phyloP scores from a whole-genome alignment of 2,797 vertebrate species.

The Pseudochromis fuscus region DNA sequence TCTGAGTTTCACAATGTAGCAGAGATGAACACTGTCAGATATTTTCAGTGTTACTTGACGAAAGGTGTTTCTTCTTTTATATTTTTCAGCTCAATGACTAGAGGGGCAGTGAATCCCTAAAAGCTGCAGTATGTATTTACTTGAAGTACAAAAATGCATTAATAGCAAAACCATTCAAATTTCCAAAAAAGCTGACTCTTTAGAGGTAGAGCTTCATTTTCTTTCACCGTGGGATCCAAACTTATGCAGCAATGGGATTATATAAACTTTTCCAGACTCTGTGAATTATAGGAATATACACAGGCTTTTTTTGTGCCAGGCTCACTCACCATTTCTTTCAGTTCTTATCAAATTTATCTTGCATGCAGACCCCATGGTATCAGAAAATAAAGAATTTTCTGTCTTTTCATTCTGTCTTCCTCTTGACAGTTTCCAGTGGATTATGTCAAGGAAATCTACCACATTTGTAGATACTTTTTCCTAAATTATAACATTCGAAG shows the following conservation, averaged over 20 bases:
- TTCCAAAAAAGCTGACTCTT: constrained; percentile 7
- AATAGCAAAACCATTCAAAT: constrained; percentile 1
- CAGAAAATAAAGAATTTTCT: constrained; percentile 32
- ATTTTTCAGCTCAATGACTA: constrained; percentile 12
- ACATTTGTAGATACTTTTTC: constrained; percentile 47
- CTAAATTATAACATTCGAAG: constrained; percentile 49
- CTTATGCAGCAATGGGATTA: constrained; percentile 34
- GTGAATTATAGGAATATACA: constrained; percentile 37
- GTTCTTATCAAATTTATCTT: constrained; percentile 50
- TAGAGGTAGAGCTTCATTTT: constrained; percentile 28
- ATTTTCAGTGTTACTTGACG: constrained; percentile 11
- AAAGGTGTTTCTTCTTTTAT: constrained; percentile 26
- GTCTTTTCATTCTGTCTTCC: constrained; percentile 34
- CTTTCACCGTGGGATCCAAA: constrained; percentile 49
- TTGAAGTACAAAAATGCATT: constrained; percentile 34
- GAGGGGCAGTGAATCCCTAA: constrained; percentile 14
- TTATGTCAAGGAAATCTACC: constrained; percentile 32
- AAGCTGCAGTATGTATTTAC: constrained; percentile 29
- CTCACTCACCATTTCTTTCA: constrained; percentile 33
- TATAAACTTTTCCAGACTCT: constrained; percentile 39
- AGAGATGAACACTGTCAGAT: constrained; percentile 9
- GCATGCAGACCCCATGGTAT: constrained; percentile 34
- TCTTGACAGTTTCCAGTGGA: constrained; percentile 21
- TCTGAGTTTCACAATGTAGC: not conserved
- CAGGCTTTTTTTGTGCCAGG: constrained; percentile 14